These are phyloP conservation scores for Girardinus metallicus DNA, from an alignment of 2,797 vertebrate genomes.

Conservation along the genomic window DNA sequence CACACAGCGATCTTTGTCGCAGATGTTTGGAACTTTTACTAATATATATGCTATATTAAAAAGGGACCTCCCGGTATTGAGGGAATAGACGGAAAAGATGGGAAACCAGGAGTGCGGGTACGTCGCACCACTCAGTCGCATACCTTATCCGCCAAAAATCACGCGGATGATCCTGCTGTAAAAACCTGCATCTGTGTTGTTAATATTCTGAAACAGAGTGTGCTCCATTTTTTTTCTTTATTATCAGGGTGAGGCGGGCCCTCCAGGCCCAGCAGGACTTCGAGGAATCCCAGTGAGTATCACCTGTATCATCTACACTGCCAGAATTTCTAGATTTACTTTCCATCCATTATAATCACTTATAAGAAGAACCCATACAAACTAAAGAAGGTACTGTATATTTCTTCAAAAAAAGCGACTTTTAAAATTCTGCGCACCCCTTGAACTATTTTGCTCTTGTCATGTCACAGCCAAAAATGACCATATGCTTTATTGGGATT, in stretches of 20 bases:
- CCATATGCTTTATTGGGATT: background rate
- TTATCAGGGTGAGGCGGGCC: slow-evolving; percentile 87
- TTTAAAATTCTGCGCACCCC: background rate
- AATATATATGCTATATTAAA: background rate
- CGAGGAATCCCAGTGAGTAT: slow-evolving; percentile 92
- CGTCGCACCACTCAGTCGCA: slow-evolving; percentile 38
- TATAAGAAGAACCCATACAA: no score
- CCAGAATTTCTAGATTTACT: background rate
- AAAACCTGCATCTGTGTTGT: slow-evolving; percentile 4
- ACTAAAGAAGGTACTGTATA: background rate
- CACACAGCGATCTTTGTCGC: slow-evolving; percentile 2
- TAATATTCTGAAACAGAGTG: slow-evolving; percentile 32
- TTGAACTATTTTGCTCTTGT: background rate
- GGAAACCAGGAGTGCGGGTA: slow-evolving; percentile 90
- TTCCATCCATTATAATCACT: background rate
- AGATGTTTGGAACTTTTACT: slow-evolving; percentile 3
- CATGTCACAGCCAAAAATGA: background rate
- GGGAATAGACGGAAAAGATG: slow-evolving; percentile 92
- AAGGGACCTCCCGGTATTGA: slow-evolving; percentile 92
- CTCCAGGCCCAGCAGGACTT: slow-evolving; percentile 84
- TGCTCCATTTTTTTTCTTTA: slow-evolving; percentile 20
- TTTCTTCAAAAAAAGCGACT: background rate
- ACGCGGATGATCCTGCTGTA: background rate
- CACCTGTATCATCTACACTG: slow-evolving; percentile 24
- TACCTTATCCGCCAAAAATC: background rate